Base-by-base conservation (phyloP, 2,113 vertebrate genomes). In the Noturus placidus region DNA sequence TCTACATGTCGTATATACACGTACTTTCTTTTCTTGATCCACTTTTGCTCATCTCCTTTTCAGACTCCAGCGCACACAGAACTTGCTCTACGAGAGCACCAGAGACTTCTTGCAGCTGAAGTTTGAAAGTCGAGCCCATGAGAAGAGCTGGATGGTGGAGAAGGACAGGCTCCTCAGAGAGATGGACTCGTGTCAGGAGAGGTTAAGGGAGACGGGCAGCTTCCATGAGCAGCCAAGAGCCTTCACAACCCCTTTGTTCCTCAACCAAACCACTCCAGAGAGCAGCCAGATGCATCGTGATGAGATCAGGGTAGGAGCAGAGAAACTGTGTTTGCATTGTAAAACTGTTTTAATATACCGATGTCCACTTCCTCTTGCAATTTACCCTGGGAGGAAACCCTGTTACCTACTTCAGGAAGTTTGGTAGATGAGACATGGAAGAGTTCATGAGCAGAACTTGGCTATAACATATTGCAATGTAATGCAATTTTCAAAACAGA, bases 81-180 rank as follows among this genome's bases (percentile, higher is more conserved):
- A 95, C 87, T 93, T 99, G 54, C 93, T 99, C 11, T 95, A 97
- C 13, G 96, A 98, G 91, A 99, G 96, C 90, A 99, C 97, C 13
- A 96, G 92, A 93, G 97, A 99, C 89, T 97, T 97, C 88, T 91
- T 99, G 52, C 96, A 98, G 89, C 94, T 98, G 0, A 98, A 96
- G 93, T 97, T 95, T 92, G 96, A 97, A 85, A 92, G 95, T 19
- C 95, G 96, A 87, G 93, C 94, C 50, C 95, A 95, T 14, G 98
- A 99, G 93, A 98, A 97, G 89, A 89, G 93, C 2, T 99, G 98
- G 98, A 97, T 99, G 96, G 92, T 95, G 77, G 98, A 99, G 93
- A 99, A 97, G 92, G 98, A 99, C 89, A 90, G 84, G 22, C 93
- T 99, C 46, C 85, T 99, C 84, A 94, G 93, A 87, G 94, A 96